Percentiles rank a stretch among this genome's conserved stretches.
phyloP scores from a whole-genome alignment of 1,140 invertebrate genomes.

The Asobara japonica region DNA sequence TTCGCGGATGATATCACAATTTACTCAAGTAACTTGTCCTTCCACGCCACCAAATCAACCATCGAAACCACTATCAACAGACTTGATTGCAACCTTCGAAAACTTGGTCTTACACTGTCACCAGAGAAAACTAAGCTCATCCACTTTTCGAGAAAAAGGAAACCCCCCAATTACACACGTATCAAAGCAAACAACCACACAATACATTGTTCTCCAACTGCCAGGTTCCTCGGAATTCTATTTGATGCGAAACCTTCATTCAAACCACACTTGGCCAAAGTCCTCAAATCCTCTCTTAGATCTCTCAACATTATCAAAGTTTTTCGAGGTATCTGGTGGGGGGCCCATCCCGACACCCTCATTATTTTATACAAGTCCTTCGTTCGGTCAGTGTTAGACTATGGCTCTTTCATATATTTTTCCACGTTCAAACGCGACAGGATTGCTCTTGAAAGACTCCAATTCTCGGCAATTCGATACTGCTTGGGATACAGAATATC shows the following conservation, averaged over 20 bases:
- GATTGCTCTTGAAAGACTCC: too few species aligned
- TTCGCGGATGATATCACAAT: slow-evolving; percentile 37
- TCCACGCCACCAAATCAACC: background rate
- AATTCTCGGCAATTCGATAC: too few species aligned
- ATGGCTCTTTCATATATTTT: too few species aligned
- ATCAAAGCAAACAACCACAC: slow-evolving; percentile 23
- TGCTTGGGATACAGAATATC: too few species aligned
- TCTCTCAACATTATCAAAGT: slow-evolving; percentile 33
- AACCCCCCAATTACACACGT: background rate
- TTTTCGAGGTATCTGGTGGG: too few species aligned
- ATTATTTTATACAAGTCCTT: too few species aligned
- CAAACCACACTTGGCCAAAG: slow-evolving; percentile 30
- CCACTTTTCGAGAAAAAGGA: slow-evolving; percentile 29
- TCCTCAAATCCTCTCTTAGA: slow-evolving; percentile 19
- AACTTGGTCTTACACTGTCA: slow-evolving; percentile 33
- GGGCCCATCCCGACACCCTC: too few species aligned
- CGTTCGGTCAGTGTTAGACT: too few species aligned
- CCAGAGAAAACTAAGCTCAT: slow-evolving; percentile 40
- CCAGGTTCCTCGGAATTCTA: slow-evolving; percentile 36
- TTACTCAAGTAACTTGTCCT: background rate
- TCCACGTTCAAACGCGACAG: too few species aligned
- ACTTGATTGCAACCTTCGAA: slow-evolving; percentile 1
- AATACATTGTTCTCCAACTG: background rate
- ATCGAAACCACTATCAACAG: background rate
- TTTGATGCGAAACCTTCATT: slow-evolving; percentile 36